Evolutionary conservation across 2,113 vertebrate genomes (phyloP), one percentile per base, ranked within the genome.

Genomic region (Hoplias malabaricus): DNA sequence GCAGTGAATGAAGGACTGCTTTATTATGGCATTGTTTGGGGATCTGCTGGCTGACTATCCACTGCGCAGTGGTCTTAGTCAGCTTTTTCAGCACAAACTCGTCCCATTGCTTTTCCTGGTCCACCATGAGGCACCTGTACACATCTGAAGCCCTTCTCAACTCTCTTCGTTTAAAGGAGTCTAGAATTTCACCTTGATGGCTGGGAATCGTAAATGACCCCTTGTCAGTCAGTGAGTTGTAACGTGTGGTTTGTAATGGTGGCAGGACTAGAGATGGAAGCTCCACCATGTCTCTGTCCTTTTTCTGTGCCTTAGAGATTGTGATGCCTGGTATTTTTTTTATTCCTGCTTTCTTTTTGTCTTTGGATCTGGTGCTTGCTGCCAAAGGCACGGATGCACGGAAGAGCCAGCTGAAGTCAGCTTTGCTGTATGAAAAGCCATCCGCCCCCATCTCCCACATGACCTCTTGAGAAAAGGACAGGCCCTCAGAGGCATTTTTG

Each of bases 391-490:
- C 40, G 0, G 83, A 84, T 10, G 80, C 14, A 19, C 82, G 43
- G 57, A 92, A 94, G 65, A 94, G 69, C 10, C 83, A 82, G 34
- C 79, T 75, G 29, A 89, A 86, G 48, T 80, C 85, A 59, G 80
- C 86, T 21, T 87, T 88, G 31, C 25, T 80, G 62, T 88, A 93
- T 31, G 91, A 77, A n/a, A 90, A 12, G 63, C 78, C 75, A 69
- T 88, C 69, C 4, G 87, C 40, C 2, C 85, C 87, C 81, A 88
- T 84, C 36, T 90, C 87, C 75, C 75, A 73, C n/a, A 90, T 29
- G 21, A 93, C 91, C 3, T 93, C 92, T 62, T 87, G 75, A 21
- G 92, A 90, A 85, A 94, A 94, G 56, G 82, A 82, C 13, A 93
- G 83, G 43, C 84, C 42, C 4, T 84, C 79, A 3, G 85, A 84